Base-by-base conservation (phyloP, 2,888 invertebrate genomes). In the Cerastis leucographa region DNA sequence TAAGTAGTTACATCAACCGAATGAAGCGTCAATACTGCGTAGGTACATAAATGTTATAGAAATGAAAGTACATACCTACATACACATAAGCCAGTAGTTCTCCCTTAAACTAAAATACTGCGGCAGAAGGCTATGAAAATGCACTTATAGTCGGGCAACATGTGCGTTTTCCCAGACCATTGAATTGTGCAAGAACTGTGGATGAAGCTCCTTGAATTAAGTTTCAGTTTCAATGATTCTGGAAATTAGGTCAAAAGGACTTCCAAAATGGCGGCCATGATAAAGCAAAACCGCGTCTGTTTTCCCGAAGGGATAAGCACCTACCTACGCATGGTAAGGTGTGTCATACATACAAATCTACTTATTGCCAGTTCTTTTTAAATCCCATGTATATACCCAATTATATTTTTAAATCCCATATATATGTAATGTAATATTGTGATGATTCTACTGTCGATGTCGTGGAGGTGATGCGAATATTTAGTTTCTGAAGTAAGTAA, bases 211-310 rank as follows among this genome's bases (percentile, higher is more conserved):
- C 12, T 35, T 17, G 29, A 68, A 11, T 17, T 44, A 44, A n/a
- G n/a, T 46, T 35, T 35, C 44, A 19, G 22, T 35, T 12, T 29
- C 35, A 62, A 7, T 17, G 22, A 51, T 51, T 64, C 19, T 64
- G 51, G 51, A 75, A 75, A 64, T 76, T 2, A 44, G 44, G 76
- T 62, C 64, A 76, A 51, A 51, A 35, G 12, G 22, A 62, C 42
- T 62, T 62, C 2, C 74, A 74, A 49, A 17, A 62, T 74, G 74
- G 74, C 42, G 29, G 11, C 49, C 40, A 73, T 25, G 22, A 22
- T 25, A 74, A 14, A 19, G n/a, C 8, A 25, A 46, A 25, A 59
- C 25, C 8, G 25, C 9, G 17, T 17, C 17, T n/a, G 29, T 29
- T 42, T 54, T 29, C n/a, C 12, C 17, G 17, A 29, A 29, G 29